These are phyloP conservation scores for Caloenas nicobarica DNA, from an alignment of 2,113 vertebrate genomes.

Conservation along the genomic window DNA sequence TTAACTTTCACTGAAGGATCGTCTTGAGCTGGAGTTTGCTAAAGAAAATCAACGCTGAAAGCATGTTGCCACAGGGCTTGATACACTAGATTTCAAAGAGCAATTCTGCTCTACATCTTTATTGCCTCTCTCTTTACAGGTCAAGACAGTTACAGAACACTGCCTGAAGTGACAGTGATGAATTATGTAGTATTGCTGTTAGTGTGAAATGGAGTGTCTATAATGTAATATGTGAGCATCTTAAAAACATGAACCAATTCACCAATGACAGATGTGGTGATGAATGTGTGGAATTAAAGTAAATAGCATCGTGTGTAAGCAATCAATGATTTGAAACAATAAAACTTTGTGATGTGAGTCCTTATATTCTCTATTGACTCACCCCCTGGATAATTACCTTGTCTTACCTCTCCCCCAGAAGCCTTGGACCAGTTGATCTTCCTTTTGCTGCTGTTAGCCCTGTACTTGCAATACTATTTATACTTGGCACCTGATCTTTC, in stretches of 20 bases:
- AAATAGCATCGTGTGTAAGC: slow-evolving; percentile 2
- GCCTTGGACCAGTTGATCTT: background rate
- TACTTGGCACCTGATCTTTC: background rate
- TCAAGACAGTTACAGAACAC: slow-evolving; percentile 36
- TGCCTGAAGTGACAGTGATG: slow-evolving; percentile 61
- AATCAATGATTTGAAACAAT: slow-evolving; percentile 54
- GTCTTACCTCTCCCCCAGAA: background rate
- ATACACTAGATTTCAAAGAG: slow-evolving; percentile 21
- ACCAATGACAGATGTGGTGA: slow-evolving; percentile 35
- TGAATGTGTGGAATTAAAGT: slow-evolving; percentile 47
- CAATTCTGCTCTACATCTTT: slow-evolving; percentile 7
- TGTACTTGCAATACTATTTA: background rate
- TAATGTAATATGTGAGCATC: slow-evolving; percentile 63
- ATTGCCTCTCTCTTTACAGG: slow-evolving; percentile 48
- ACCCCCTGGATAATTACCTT: background rate
- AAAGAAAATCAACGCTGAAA: slow-evolving; percentile 26
- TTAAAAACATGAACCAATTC: slow-evolving; percentile 62
- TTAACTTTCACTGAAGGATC: background rate
- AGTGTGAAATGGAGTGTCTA: slow-evolving; percentile 59
- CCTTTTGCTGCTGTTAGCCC: background rate
- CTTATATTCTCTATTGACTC: background rate
- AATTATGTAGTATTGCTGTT: slow-evolving; percentile 45
- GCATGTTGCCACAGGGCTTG: background rate
- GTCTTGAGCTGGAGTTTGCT: background rate
- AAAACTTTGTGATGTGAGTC: slow-evolving; percentile 5